A percentile compares a stretch with the other conserved stretches of the same genome.
These are phyloP conservation scores for Mayetiola destructor DNA, from an alignment of 2,888 invertebrate genomes.

Conservation along the genomic window DNA sequence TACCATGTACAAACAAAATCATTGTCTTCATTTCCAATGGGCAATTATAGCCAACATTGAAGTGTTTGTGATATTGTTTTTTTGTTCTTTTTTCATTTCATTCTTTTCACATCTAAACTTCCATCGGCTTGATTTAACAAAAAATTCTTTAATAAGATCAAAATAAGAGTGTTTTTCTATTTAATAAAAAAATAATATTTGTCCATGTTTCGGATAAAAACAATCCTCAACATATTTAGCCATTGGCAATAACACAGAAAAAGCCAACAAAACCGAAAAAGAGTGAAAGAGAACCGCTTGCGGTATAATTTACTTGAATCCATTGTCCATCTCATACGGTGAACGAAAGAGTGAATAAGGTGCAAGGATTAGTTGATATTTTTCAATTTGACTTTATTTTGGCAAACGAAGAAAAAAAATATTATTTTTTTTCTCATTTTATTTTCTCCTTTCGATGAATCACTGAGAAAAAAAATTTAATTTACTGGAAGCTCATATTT, in stretches of 20 bases:
- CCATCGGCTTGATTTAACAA: not conserved
- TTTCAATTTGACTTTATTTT: slow-evolving; percentile 4
- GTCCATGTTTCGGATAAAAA: slow-evolving; percentile 7
- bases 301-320: too few relatives aligned
- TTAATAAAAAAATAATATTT: slow-evolving; percentile 12
- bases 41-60: too few relatives aligned
- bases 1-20: slow-evolving; percentile 10
- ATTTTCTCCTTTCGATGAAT: too few relatives aligned
- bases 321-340: too few relatives aligned
- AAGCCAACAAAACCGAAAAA: too few relatives aligned
- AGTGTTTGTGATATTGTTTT: slow-evolving; percentile 7
- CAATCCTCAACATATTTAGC: too few relatives aligned
- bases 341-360: not conserved
- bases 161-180: slow-evolving; percentile 12
- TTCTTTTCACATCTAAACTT: too few relatives aligned
- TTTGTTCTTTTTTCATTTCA: too few relatives aligned
- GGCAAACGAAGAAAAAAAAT: too few relatives aligned
- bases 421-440: too few relatives aligned
- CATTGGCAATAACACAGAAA: too few relatives aligned
- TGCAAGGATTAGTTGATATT: not conserved
- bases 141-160: slow-evolving; percentile 12
- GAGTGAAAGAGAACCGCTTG: too few relatives aligned
- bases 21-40: not conserved
- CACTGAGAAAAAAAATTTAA: slow-evolving; percentile 5
- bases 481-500: not conserved